A percentile compares a stretch with the other conserved stretches of the same genome.
phyloP scores from a whole-genome alignment of 2,113 vertebrate species.

The Mesitornis unicolor region DNA sequence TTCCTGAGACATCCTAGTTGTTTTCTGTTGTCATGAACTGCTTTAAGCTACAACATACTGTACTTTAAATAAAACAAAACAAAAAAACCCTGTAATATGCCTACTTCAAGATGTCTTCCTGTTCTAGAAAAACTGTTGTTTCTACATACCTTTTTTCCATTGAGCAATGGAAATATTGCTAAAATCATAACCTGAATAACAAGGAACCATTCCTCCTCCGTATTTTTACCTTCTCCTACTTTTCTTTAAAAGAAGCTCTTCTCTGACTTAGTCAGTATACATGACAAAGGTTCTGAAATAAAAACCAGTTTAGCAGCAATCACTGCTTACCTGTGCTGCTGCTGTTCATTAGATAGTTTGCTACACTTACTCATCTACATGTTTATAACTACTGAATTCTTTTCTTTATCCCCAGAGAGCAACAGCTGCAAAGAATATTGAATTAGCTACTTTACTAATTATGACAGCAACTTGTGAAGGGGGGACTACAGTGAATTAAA shows the following conservation, averaged over 20 bases:
- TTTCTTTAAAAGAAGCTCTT: neutral
- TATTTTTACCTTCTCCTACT: neutral
- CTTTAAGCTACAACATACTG: neutral
- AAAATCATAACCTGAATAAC: neutral
- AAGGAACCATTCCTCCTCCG: neutral
- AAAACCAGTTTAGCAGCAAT: neutral
- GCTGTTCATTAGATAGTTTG: slow-evolving; percentile 28
- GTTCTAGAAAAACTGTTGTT: neutral
- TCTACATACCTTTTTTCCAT: neutral
- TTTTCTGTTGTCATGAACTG: neutral
- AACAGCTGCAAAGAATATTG: neutral
- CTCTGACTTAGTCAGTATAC: neutral
- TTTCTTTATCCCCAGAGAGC: neutral
- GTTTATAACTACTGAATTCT: slow-evolving; percentile 34
- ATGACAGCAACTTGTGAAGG: neutral
- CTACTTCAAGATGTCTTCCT: neutral
- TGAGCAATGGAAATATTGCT: neutral
- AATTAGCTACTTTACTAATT: neutral
- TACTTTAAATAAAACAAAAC: neutral
- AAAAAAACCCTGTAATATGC: too few species aligned
- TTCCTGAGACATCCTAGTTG: neutral
- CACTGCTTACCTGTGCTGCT: slow-evolving; percentile 1
- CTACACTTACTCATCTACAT: slow-evolving; percentile 36
- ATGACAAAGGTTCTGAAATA: neutral
- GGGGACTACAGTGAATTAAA: neutral